Conservation (phyloP, 2,888 invertebrate species). For the Carterocephalus palaemon region DNA sequence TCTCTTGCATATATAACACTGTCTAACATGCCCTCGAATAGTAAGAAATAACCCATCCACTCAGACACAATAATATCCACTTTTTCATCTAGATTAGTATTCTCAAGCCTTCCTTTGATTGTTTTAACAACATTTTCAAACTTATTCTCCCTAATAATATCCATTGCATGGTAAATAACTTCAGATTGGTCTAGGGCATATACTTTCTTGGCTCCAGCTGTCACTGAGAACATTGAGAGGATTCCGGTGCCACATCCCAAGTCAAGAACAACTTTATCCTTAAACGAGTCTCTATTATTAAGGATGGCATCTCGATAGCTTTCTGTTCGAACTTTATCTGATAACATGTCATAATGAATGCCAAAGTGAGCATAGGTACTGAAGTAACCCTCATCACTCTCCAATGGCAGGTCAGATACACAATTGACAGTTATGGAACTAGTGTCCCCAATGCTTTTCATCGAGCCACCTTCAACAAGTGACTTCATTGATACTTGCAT, state of each 20-base stretch:
- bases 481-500: conserved; percentile 80
- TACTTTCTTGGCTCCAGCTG: conserved; percentile 93
- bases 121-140: conserved; percentile 85
- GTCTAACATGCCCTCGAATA: conserved; percentile 98
- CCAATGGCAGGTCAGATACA: conserved; percentile 72
- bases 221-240: conserved; percentile 97
- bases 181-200: conserved; percentile 97
- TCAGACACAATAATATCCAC: conserved; percentile 97
- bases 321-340: conserved; percentile 91
- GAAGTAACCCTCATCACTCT: conserved; percentile 88
- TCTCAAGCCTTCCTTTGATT: conserved; percentile 92
- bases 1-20: conserved; percentile 94
- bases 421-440: conserved; percentile 48
- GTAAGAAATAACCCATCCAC: conserved; percentile 99
- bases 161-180: conserved; percentile 96
- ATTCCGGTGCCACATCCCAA: conserved; percentile 99
- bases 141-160: conserved; percentile 93
- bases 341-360: conserved; percentile 97
- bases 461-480: conserved; percentile 65
- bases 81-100: conserved; percentile 86
- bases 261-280: conserved; percentile 91
- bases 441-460: conserved; percentile 36
- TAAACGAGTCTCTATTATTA: conserved; percentile 83
- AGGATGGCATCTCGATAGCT: conserved; percentile 91
- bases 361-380: conserved; percentile 93